Evolutionary conservation across 2,888 invertebrate species (phyloP), one percentile per base, ranked within the genome.

Genomic region (Choreutis nemorana): DNA sequence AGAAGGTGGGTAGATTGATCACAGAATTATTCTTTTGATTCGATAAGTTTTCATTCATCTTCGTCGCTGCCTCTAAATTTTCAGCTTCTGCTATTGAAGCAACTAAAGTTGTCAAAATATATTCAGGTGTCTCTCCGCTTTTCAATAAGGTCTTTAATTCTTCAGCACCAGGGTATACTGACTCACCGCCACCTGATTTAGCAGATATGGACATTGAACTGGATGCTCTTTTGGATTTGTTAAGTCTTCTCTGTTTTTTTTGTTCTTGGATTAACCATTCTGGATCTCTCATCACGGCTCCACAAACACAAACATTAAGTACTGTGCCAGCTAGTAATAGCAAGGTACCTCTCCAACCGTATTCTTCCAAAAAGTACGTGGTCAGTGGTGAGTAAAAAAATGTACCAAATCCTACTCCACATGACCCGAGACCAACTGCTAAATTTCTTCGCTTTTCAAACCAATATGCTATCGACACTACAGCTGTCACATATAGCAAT

Each of bases 401-500:
- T 1, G 94, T 95, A 13, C 94, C 94, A 38, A 93, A 87, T 3
- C 94, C 94, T 1, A 92, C 92, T 26, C 94, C 94, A 46, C 92
- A 92, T 1, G 93, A 92, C 1, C 93, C 90, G 29, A 94, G 77
- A 14, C 94, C 91, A 3, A 93, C 92, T 6, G 94, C 94, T 43
- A 94, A 81, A 21, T 90, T 90, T 15, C 94, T 83, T 46, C 88
- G 87, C 57, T 90, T 91, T 46, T 94, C 93, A 63, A 95, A 95
- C 89, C 94, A 95, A 61, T 91, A 94, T 1, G 94, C 94, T 30
- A 95, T 91, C 29, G 91, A 90, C 7, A 94, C 94, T 3, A 94
- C 94, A 8, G 93, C 93, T 4, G 94, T 91, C 3, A 94, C 94
- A 59, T 93, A 94, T 40, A 90, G 85, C 23, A 91, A 62, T 2